These are phyloP conservation scores for Mohoua ochrocephala DNA, from an alignment of 2,113 vertebrate genomes.

Conservation along the genomic window DNA sequence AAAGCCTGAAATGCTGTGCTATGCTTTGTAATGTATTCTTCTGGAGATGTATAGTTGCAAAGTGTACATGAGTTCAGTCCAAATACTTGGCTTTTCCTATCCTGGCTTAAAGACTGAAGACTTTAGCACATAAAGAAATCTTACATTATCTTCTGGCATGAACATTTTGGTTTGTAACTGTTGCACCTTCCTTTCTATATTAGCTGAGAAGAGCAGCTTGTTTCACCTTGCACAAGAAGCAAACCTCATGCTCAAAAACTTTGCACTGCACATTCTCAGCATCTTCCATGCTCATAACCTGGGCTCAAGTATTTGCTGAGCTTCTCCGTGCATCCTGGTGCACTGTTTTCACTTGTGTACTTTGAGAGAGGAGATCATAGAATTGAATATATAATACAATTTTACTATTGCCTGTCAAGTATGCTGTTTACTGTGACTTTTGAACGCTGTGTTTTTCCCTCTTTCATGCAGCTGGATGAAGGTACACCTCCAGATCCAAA, in stretches of 20 bases:
- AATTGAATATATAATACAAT: not conserved
- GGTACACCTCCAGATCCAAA: conserved; percentile 91
- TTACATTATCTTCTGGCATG: not conserved
- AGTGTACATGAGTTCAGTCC: not conserved
- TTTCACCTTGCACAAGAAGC: not conserved
- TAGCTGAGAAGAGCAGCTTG: not conserved
- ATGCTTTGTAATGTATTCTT: not conserved
- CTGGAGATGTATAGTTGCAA: not conserved
- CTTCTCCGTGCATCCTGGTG: not conserved
- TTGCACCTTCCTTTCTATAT: not conserved
- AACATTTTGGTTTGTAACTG: not conserved
- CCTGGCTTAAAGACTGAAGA: not conserved
- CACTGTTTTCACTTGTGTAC: not conserved
- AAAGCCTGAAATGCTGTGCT: not conserved
- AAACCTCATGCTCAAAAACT: not conserved
- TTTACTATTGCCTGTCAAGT: not conserved
- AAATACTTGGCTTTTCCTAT: not conserved
- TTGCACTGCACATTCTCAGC: not conserved
- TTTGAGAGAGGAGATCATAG: not conserved
- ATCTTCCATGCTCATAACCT: not conserved
- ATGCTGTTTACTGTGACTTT: not conserved
- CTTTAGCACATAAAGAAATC: not conserved
- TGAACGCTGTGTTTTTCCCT: not conserved
- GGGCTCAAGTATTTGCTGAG: not conserved
- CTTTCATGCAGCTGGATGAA: conserved; percentile 84